Conservation (phyloP, 2,797 vertebrate species). For the Eidolon dupreanum region DNA sequence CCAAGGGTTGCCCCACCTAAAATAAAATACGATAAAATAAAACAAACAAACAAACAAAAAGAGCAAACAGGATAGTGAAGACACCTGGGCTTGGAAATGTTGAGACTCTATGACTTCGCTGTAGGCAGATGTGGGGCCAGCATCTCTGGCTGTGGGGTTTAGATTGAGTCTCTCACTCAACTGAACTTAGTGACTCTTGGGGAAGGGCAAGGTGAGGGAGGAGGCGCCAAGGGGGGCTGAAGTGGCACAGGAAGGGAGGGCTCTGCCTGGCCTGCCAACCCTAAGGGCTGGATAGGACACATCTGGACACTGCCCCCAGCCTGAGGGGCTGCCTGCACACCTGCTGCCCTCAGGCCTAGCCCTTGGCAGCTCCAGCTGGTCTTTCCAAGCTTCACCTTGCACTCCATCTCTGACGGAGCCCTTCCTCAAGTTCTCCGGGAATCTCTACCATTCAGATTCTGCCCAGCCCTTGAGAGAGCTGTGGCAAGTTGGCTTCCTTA, state of each 20-base stretch:
- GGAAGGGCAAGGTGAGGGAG: background rate
- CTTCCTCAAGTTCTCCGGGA: background rate
- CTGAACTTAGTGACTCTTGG: background rate
- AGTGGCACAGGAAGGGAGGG: background rate
- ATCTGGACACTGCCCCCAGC: background rate
- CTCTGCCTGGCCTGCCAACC: background rate
- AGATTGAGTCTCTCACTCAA: background rate
- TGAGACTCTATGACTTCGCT: background rate
- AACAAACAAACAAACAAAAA: background rate
- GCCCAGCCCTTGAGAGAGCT: background rate
- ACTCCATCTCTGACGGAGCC: background rate
- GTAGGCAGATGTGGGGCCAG: background rate
- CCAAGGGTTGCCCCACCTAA: no score
- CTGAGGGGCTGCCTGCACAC: background rate
- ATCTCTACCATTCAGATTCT: background rate
- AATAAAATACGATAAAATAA: no score
- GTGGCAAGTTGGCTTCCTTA: background rate
- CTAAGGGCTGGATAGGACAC: background rate
- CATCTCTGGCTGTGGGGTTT: background rate
- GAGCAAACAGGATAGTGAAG: background rate
- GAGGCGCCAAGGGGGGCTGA: no score
- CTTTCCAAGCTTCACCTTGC: background rate
- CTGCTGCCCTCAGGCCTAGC: background rate
- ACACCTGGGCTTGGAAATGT: no score
- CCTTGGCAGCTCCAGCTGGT: no score